Base-by-base conservation (phyloP, 1,140 invertebrate species). In the Mercenaria mercenaria region DNA sequence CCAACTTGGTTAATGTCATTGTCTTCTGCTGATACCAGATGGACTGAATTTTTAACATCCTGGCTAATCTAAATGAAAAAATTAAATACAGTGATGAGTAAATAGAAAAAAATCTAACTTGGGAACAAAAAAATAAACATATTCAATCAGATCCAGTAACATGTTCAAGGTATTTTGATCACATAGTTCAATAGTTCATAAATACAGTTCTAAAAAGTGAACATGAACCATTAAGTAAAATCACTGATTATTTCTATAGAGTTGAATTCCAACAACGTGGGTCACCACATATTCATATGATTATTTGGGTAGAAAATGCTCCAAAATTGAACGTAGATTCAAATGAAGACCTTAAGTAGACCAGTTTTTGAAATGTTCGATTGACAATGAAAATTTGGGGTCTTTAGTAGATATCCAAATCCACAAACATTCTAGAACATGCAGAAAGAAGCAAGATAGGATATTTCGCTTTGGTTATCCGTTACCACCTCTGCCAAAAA, bases 281-380 rank as follows among this genome's bases (percentile, higher is more conserved):
- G 11, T 94, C 91, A 87, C 95, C 96, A 23, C 96, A 96, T 92
- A 76, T 95, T 26, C 96, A 96, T 86, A 92, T 95, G 50, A 85
- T 96, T 10, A 61, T 95, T 34, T 96, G 95, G 95, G 79, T 96
- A 3, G 89, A 95, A 89, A 91, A 95, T 92, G 85, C 92, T 64
- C 95, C 95, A 59, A 67, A 56, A 67, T 94, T 74, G 50, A 69
- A 43, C 15, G 29, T 77, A 67, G 29, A 29, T 69, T 43, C 43
- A 52, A 43, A 88, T 50, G 56, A 77, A 52, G 64, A 34, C 23
- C 82, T 23, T 90, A 79, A 61, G 72, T 88, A 69, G 91, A 90
- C 47, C 74, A 83, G 29, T 34, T 72, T 26, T 52, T 92, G 20
- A 52, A 56, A 47, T 90, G 88, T 86, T 67, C n/a, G 6, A 41